Conservation (phyloP, 1,140 invertebrate species). For the Holotrichia oblita region DNA sequence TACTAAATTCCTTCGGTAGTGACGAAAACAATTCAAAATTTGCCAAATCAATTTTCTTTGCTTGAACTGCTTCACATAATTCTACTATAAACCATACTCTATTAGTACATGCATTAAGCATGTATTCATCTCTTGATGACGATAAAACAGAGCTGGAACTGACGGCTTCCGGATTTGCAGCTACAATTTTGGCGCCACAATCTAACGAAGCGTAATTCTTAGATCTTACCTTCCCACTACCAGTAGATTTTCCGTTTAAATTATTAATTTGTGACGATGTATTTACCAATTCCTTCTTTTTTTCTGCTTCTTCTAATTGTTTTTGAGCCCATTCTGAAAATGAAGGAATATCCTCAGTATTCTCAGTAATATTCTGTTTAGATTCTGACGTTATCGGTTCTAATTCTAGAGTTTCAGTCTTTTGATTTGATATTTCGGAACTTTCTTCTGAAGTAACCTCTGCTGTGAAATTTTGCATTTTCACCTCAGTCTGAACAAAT, state of each 20-base stretch:
- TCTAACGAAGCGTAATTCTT: conserved; percentile 96
- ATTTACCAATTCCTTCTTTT: conserved; percentile 70
- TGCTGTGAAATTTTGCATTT: conserved; percentile 39
- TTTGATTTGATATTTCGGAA: conserved; percentile 40
- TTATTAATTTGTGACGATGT: conserved; percentile 63
- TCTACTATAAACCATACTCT: conserved; percentile 97
- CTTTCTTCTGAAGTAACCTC: conserved; percentile 9
- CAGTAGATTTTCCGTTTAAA: conserved; percentile 63
- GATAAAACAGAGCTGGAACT: conserved; percentile 87
- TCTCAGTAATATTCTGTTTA: conserved; percentile 58
- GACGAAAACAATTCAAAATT: conserved; percentile 99
- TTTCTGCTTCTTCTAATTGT: conserved; percentile 87
- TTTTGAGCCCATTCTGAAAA: conserved; percentile 96
- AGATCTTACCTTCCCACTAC: conserved; percentile 73
- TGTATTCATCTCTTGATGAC: conserved; percentile 93
- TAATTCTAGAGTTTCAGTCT: conserved; percentile 49
- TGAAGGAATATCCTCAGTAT: conserved; percentile 85
- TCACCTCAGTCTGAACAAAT: conserved; percentile 22
- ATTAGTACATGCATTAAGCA: conserved; percentile 94
- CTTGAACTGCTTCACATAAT: conserved; percentile 96
- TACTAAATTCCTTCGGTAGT: conserved; percentile 88
- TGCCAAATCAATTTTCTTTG: conserved; percentile 92
- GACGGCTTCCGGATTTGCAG: conserved; percentile 89
- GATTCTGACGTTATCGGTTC: conserved; percentile 24
- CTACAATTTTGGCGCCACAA: conserved; percentile 96